These are phyloP conservation scores for Atta colombica DNA, from an alignment of 1,140 invertebrate species.

Conservation along the genomic window DNA sequence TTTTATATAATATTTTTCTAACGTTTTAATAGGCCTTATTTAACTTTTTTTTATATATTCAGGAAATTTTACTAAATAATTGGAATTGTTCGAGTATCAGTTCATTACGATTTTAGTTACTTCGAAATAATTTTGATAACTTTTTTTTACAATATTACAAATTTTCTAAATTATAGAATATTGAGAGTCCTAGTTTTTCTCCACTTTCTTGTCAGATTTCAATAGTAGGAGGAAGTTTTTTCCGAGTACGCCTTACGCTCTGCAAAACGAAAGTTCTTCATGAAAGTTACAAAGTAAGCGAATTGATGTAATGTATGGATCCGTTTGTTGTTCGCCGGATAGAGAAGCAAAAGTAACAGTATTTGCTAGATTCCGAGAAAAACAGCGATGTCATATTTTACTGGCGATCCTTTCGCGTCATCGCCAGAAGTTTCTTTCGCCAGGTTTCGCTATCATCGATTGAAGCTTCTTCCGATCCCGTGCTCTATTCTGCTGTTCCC, in stretches of 20 bases:
- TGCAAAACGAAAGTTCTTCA: conserved; percentile 16
- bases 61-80: background rate
- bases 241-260: background rate
- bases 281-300: conserved; percentile 22
- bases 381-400: conserved; percentile 60
- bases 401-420: background rate
- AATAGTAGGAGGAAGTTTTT: conserved; percentile 2
- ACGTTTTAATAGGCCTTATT: background rate
- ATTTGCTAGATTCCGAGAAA: conserved; percentile 20
- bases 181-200: background rate
- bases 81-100: background rate
- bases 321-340: conserved; percentile 17
- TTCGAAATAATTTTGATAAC: background rate
- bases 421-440: conserved; percentile 51
- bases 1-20: background rate
- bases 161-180: background rate
- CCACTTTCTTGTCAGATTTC: background rate
- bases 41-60: background rate
- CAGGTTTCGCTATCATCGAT: background rate
- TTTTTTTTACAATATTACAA: background rate
- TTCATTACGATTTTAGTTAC: background rate
- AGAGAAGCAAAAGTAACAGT: conserved; percentile 24
- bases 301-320: conserved; percentile 38
- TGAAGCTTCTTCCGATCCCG: conserved; percentile 26
- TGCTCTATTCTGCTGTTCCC: background rate